A percentile compares a stretch with the other conserved stretches of the same genome.
Conservation (phyloP, 1,140 invertebrate species). For the Xylocopa sonorina region DNA sequence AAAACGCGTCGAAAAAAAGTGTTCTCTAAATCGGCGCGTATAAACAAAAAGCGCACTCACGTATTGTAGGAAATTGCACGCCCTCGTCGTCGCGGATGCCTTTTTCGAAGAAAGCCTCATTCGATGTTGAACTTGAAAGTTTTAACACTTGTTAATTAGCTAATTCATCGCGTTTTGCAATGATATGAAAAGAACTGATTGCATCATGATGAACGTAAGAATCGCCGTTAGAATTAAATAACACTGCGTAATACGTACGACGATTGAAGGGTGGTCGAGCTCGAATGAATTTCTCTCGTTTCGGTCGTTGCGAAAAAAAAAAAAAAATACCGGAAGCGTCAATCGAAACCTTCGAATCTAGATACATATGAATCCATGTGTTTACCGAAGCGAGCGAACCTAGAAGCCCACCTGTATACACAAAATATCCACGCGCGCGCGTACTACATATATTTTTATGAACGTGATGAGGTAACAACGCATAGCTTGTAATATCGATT, state of each 20-base stretch:
- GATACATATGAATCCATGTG: conserved; percentile 43
- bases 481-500: conserved; percentile 79
- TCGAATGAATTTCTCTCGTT: conserved; percentile 63
- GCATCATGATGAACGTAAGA: conserved; percentile 32
- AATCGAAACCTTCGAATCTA: conserved; percentile 48
- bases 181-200: neutral
- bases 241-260: conserved; percentile 54
- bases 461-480: conserved; percentile 79
- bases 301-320: conserved; percentile 62
- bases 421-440: conserved; percentile 59
- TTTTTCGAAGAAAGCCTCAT: conserved; percentile 80
- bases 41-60: conserved; percentile 57
- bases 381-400: conserved; percentile 69
- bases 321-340: conserved; percentile 45
- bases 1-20: conserved; percentile 42
- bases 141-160: conserved; percentile 81
- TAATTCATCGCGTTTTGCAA: conserved; percentile 61
- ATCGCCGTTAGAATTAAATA: conserved; percentile 58
- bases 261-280: conserved; percentile 53
- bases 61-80: conserved; percentile 70
- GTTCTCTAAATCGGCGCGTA: conserved; percentile 30
- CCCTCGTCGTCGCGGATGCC: conserved; percentile 77
- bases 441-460: conserved; percentile 79
- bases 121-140: conserved; percentile 82
- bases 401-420: conserved; percentile 74